Evolutionary conservation across 2,888 invertebrate species (phyloP).

Genomic region (Leptogaster cylindrica): DNA sequence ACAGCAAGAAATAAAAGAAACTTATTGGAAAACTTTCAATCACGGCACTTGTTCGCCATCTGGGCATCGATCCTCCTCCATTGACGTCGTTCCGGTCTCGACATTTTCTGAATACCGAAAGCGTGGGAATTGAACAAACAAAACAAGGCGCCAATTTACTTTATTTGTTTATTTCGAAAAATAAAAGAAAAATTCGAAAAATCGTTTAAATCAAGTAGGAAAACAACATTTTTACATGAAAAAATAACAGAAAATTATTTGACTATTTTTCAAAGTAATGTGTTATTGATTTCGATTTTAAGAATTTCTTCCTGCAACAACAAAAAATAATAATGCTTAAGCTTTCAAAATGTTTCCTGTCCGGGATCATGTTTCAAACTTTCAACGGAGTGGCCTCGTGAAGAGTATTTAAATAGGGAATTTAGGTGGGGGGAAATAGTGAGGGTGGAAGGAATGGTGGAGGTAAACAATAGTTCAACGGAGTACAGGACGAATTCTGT

Average conservation of each 20-base stretch:
- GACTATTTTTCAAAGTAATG: not conserved
- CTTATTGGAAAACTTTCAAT: constrained; percentile 2
- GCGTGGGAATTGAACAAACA: constrained; percentile 23
- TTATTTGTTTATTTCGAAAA: constrained; percentile 21
- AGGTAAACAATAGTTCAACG: too few relatives aligned
- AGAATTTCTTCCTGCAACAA: not conserved
- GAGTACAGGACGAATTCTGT: too few relatives aligned
- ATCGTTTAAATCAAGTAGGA: too few relatives aligned
- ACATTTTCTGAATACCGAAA: not conserved
- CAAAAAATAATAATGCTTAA: not conserved
- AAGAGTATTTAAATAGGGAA: not conserved
- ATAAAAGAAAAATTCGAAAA: too few relatives aligned
- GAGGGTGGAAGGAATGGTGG: not conserved
- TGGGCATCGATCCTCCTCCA: constrained; percentile 25
- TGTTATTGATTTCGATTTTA: constrained; percentile 10
- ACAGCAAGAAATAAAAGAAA: not conserved
- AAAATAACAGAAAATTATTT: too few relatives aligned
- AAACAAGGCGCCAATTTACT: constrained; percentile 24
- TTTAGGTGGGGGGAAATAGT: not conserved
- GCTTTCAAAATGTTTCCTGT: too few relatives aligned
- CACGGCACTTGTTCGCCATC: constrained; percentile 17
- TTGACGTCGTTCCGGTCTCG: not conserved
- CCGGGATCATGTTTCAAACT: too few relatives aligned
- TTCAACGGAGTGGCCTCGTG: too few relatives aligned
- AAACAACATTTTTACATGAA: too few relatives aligned